phyloP scores from a whole-genome alignment of 2,888 invertebrate genomes.

The Isoperla grammatica region DNA sequence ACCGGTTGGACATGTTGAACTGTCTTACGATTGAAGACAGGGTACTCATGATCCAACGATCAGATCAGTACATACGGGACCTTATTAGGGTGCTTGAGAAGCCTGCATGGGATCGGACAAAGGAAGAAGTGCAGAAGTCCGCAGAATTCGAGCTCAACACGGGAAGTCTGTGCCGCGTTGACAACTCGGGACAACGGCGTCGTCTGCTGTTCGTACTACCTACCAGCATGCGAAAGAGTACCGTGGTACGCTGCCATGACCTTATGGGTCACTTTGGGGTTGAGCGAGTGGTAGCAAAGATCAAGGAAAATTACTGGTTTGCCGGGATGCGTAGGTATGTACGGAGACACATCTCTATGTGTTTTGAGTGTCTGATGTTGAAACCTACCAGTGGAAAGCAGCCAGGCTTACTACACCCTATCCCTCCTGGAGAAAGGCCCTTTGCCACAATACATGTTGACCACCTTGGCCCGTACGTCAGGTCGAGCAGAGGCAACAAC shows the following conservation, averaged over 20 bases:
- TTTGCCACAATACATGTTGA: constrained; percentile 33
- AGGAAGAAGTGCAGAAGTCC: no score
- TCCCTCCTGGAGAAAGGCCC: constrained; percentile 31
- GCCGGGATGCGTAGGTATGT: background rate
- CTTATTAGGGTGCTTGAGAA: no score
- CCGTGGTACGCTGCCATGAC: background rate
- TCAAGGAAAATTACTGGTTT: background rate
- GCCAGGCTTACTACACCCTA: constrained; percentile 33
- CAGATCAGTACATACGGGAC: no score
- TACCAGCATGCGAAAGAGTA: background rate
- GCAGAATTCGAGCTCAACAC: no score
- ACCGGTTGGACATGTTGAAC: no score
- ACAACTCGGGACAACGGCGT: background rate
- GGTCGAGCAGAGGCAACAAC: constrained; percentile 25
- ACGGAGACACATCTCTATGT: background rate
- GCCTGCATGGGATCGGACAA: no score
- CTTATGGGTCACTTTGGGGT: background rate
- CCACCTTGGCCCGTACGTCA: constrained; percentile 32
- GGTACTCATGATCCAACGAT: no score
- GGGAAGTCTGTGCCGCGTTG: no score
- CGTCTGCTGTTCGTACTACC: background rate
- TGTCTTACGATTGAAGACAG: no score
- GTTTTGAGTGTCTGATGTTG: background rate
- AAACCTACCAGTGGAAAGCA: constrained; percentile 5
- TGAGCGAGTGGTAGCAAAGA: background rate